A percentile compares a stretch with the other conserved stretches of the same genome.
phyloP scores from a whole-genome alignment of 2,888 invertebrate species.

The Poecilus cupreus region DNA sequence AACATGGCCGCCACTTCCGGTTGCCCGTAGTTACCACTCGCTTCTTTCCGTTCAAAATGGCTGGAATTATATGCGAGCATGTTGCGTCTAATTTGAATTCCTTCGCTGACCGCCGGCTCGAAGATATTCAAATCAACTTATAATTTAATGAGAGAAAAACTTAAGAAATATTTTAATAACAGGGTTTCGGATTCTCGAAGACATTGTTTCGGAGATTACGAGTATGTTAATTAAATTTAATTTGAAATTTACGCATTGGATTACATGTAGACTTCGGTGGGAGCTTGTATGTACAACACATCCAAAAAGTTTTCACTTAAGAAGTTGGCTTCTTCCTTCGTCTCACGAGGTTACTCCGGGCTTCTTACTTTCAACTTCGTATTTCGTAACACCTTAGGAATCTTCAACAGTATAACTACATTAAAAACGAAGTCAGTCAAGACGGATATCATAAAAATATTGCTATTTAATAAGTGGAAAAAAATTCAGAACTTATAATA shows the following conservation, averaged over 20 bases:
- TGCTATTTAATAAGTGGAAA: too few species aligned
- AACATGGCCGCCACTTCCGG: constrained; percentile 48
- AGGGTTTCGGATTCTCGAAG: constrained; percentile 47
- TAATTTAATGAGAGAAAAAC: constrained; percentile 45
- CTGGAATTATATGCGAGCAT: constrained; percentile 37
- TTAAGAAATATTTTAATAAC: constrained; percentile 57
- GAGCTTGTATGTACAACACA: background rate
- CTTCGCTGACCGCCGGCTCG: constrained; percentile 41
- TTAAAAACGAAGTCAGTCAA: too few species aligned
- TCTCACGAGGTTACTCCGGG: too few species aligned
- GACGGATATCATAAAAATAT: too few species aligned
- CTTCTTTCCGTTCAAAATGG: constrained; percentile 52
- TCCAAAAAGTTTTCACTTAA: background rate
- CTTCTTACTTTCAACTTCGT: too few species aligned
- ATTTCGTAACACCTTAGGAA: too few species aligned
- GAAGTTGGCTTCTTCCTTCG: background rate
- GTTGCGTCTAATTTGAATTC: constrained; percentile 53
- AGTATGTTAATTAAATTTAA: constrained; percentile 55
- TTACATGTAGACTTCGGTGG: background rate
- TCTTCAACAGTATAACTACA: too few species aligned
- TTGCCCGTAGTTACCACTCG: background rate
- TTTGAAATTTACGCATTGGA: constrained; percentile 51
- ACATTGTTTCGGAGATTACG: constrained; percentile 51
- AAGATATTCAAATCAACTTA: constrained; percentile 54
- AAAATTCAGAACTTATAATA: too few species aligned